Evolutionary conservation across 2,797 vertebrate species (phyloP), one percentile per base, ranked within the genome.

Genomic region (Adrianichthys oophorus): DNA sequence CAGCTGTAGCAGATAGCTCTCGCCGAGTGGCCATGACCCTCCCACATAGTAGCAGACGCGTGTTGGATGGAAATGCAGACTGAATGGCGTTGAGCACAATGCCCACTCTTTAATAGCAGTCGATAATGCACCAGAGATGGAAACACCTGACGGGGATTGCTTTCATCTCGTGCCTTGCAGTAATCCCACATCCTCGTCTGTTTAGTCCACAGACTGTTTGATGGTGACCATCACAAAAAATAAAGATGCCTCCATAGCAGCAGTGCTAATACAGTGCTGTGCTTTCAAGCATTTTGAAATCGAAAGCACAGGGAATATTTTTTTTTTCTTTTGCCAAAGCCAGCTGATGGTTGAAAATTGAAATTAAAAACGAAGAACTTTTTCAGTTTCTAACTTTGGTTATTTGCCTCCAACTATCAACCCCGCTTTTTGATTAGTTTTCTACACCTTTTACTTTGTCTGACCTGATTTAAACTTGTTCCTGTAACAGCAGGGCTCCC

Each of bases 21-120:
- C 70, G 60, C 72, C 79, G 72, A 67, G 68, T 13, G 78, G 72
- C 78, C 75, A 32, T 67, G 76, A 80, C 76, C 82, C 68, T 60
- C 64, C 69, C 51, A 76, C 72, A 46, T 29, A 46, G 58, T 45
- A 41, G 13, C 29, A 48, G 49, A 42, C 23, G 41, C 63, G 56
- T 24, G 4, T 44, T 61, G 66, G 66, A 69, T 62, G 52, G 57
- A 77, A 62, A 68, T 50, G 48, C 56, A 50, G 59, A 26, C 56
- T 48, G 67, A 75, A 74, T 58, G 47, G 47, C 63, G 21, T 58
- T 0, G 62, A 69, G 74, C 58, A 81, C 82, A 74, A 65, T 59
- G 52, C 45, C 65, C 67, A 42, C 66, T 60, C 55, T 82, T 74
- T 64, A 48, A 67, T 70, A 78, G 48, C 69, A 37, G 62, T 54